These are phyloP conservation scores for Epinotia demarniana DNA, from an alignment of 2,888 invertebrate species.

Conservation along the genomic window DNA sequence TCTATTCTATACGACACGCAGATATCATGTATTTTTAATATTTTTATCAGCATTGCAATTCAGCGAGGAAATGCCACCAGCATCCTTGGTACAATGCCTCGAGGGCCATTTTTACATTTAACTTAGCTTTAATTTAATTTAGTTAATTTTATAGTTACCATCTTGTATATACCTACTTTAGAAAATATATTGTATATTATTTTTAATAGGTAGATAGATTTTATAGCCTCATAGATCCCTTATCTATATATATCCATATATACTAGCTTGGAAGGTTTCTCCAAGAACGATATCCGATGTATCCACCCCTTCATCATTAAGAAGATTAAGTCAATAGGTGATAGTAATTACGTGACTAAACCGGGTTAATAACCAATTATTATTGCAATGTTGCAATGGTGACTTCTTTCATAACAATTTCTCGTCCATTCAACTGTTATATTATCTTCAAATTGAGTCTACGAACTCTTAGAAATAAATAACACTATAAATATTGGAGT, in stretches of 20 bases:
- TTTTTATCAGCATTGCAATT: no score
- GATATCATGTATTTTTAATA: no score
- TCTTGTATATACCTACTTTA: no score
- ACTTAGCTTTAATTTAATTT: no score
- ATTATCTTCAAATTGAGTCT: constrained; percentile 58
- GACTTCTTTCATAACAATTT: constrained; percentile 30
- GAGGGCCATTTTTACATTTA: no score
- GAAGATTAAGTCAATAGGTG: neutral
- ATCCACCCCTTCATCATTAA: neutral
- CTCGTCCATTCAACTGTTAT: constrained; percentile 68
- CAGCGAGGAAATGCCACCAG: no score
- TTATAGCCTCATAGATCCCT: neutral
- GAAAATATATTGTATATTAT: no score
- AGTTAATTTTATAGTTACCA: no score
- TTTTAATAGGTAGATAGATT: no score
- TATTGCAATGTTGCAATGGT: constrained; percentile 35
- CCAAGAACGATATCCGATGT: neutral
- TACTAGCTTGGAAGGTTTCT: neutral
- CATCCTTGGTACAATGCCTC: no score
- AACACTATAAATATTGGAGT: constrained; percentile 56
- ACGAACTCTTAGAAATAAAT: constrained; percentile 58
- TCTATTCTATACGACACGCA: no score
- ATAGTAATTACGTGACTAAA: neutral
- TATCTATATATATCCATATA: neutral
- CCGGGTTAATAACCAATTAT: constrained; percentile 23